Evolutionary conservation across 2,888 invertebrate species (phyloP).

Genomic region (Phyllotreta cruciferae): DNA sequence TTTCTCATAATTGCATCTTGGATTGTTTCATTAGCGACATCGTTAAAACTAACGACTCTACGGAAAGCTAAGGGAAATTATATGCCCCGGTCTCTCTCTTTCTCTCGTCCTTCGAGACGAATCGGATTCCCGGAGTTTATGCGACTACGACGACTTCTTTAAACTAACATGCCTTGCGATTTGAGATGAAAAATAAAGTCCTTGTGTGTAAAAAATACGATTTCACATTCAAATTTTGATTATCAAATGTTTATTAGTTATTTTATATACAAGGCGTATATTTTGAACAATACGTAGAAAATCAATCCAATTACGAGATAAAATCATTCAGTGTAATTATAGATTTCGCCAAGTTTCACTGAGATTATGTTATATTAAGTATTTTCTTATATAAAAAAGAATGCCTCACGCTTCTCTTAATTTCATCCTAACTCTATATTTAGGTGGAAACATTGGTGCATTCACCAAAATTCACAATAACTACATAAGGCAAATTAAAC

Average conservation of each 20-base stretch:
- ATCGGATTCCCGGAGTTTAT: constrained; percentile 18
- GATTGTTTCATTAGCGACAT: constrained; percentile 62
- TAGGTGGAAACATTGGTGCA: too few relatives aligned
- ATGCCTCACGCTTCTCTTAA: too few relatives aligned
- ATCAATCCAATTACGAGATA: not conserved
- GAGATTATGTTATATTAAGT: too few relatives aligned
- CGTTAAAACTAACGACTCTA: constrained; percentile 61
- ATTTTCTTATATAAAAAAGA: too few relatives aligned
- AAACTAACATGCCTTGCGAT: not conserved
- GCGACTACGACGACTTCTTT: constrained; percentile 13
- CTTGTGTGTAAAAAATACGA: not conserved
- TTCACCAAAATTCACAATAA: too few relatives aligned
- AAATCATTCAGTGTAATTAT: too few relatives aligned
- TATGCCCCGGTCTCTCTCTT: constrained; percentile 44
- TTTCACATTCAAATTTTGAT: not conserved
- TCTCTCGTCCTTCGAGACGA: constrained; percentile 38
- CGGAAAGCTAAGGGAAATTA: constrained; percentile 55
- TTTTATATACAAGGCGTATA: constrained; percentile 1
- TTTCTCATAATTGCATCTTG: constrained; percentile 61
- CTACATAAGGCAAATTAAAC: too few relatives aligned
- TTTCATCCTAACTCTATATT: too few relatives aligned
- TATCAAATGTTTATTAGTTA: not conserved
- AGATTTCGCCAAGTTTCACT: too few relatives aligned
- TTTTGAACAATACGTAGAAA: not conserved
- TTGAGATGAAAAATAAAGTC: too few relatives aligned